Base-by-base conservation (phyloP, 2,888 invertebrate species). In the Dynastes grantii region DNA sequence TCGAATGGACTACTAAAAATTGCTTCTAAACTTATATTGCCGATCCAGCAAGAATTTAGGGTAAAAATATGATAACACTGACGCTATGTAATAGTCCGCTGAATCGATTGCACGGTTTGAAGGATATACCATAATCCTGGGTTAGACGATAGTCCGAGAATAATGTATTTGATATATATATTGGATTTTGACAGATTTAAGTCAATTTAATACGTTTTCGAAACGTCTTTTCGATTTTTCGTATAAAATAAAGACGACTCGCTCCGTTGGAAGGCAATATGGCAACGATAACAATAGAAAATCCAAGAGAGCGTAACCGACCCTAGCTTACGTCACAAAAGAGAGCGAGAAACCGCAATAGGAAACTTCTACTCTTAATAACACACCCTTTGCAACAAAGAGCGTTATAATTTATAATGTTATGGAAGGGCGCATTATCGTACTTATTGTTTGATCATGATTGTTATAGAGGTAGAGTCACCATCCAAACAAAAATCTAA, bases 121-220 rank as follows among this genome's bases (percentile, higher is more conserved):
- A 67, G 40, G 45, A 45, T 67, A 22, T 40, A 45, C 40, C 22
- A 40, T 67, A 67, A 67, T 67, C 65, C 49, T 22, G 22, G 55
- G 55, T 8, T 58, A 58, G 55, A 58, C 45, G 40, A 45, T 40
- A 37, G 40, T 5, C 22, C 65, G 13, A 45, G 40, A 40, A 67
- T 67, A 40, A 67, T 67, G 40, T 67, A 67, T 67, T 22, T 67
- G 22, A 40, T 67, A 67, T 67, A 67, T 67, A 68, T 68, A 49
- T 37, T 37, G 68, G 68, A 68, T 68, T 68, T 68, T 51, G 68
- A 68, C 51, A 68, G 68, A 68, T 68, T 68, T 68, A 68, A 68
- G 68, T 68, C 68, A 32, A 68, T 68, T 68, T 68, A 68, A 68
- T 68, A 68, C 51, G 68, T 68, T 68, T 68, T 68, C 68, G 11